A percentile compares a stretch with the other conserved stretches of the same genome.
phyloP scores from a whole-genome alignment of 2,113 vertebrate species.

The Egretta garzetta region DNA sequence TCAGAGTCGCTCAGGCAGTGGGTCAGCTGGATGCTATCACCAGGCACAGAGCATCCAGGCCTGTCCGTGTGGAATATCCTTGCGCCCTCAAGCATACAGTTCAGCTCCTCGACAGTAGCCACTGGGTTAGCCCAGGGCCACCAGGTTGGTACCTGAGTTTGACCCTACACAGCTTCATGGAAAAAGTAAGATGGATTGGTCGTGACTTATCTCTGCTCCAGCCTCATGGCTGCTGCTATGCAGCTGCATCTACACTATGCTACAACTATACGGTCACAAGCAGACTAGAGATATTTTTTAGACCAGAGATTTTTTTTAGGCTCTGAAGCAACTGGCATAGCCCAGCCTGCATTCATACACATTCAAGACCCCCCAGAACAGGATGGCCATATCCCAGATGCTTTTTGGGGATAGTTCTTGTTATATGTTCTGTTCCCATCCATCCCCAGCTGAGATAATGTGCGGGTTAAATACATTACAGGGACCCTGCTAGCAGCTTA shows the following conservation, averaged over 20 bases:
- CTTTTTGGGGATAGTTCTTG: not conserved
- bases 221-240: not conserved
- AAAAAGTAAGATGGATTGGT: not conserved
- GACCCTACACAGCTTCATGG: not conserved
- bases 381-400: not conserved
- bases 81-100: not conserved
- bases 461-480: not conserved
- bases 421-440: not conserved
- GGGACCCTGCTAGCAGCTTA: not conserved
- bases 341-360: not conserved
- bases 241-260: not conserved
- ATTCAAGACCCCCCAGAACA: not conserved
- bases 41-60: not conserved
- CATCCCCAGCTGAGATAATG: not conserved
- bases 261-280: not conserved
- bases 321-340: not conserved
- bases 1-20: not conserved
- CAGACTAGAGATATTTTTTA: not conserved
- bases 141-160: not conserved
- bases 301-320: not conserved
- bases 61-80: not conserved
- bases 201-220: not conserved
- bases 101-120: not conserved
- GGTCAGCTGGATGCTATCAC: not conserved
- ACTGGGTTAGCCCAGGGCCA: not conserved